These are phyloP conservation scores for Epizoanthus stellaris DNA, from an alignment of 92 coral and sea anemone genomes.

Conservation along the genomic window DNA sequence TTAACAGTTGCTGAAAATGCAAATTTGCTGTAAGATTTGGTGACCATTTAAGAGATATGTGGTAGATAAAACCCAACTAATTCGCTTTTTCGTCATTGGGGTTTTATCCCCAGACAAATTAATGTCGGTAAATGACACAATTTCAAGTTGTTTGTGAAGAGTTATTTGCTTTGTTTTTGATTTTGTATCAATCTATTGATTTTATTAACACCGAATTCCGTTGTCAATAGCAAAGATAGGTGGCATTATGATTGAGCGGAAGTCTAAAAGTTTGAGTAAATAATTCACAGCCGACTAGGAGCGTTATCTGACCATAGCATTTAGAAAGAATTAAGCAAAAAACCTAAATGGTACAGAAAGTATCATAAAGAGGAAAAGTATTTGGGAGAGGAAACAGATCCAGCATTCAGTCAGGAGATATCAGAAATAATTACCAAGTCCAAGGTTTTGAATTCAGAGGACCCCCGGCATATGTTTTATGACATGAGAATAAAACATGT, in stretches of 20 bases:
- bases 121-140: neutral
- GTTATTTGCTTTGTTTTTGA: neutral
- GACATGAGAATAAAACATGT: too few relatives aligned
- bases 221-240: neutral
- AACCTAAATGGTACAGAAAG: too few relatives aligned
- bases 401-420: too few relatives aligned
- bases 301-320: too few relatives aligned
- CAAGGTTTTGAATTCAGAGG: too few relatives aligned
- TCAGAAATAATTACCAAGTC: too few relatives aligned
- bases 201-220: slow-evolving; percentile 11
- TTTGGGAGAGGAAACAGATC: too few relatives aligned
- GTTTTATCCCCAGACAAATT: slow-evolving; percentile 6
- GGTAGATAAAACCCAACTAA: slow-evolving; percentile 29
- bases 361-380: too few relatives aligned
- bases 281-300: too few relatives aligned
- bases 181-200: slow-evolving; percentile 7
- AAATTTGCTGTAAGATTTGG: slow-evolving; percentile 25
- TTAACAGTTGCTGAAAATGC: slow-evolving; percentile 26
- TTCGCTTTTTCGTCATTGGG: neutral
- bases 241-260: neutral
- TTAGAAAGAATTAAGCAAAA: too few relatives aligned
- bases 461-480: too few relatives aligned
- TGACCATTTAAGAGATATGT: slow-evolving; percentile 27
- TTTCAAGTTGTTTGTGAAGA: neutral
- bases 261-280: too few relatives aligned